phyloP scores from a whole-genome alignment of 2,797 vertebrate genomes.

The Pelodytes ibericus region DNA sequence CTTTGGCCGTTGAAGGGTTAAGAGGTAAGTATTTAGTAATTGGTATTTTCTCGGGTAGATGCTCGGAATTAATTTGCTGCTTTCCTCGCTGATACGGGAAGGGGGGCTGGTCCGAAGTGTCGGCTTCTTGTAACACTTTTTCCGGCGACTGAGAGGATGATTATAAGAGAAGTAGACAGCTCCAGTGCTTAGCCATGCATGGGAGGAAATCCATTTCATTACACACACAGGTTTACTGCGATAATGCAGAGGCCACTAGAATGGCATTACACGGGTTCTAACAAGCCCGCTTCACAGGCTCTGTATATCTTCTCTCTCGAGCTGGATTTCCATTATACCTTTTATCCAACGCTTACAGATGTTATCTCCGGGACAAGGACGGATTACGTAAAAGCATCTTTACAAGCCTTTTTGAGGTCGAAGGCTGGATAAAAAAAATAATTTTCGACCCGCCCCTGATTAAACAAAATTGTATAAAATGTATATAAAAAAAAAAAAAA shows the following conservation, averaged over 20 bases:
- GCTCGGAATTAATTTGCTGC: not conserved
- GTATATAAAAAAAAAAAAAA: too few relatives aligned
- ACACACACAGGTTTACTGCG: not conserved
- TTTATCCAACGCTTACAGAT: not conserved
- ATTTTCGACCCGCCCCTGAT: too few relatives aligned
- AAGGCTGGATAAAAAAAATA: too few relatives aligned
- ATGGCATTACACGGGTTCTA: not conserved
- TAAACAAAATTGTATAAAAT: too few relatives aligned
- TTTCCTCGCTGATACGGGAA: not conserved
- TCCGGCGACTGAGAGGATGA: slow-evolving; percentile 9
- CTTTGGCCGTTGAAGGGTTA: not conserved
- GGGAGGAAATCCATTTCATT: slow-evolving; percentile 16
- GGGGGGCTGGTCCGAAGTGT: not conserved
- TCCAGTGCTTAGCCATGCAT: slow-evolving; percentile 18
- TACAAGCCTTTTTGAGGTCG: not conserved
- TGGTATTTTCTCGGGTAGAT: not conserved
- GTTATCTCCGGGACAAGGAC: not conserved
- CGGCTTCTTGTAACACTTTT: slow-evolving; percentile 17
- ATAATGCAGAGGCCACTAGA: not conserved
- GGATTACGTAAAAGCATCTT: not conserved
- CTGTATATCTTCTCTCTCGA: not conserved
- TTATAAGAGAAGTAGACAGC: not conserved
- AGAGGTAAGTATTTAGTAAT: not conserved
- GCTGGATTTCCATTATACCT: not conserved
- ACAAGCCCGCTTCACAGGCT: not conserved